phyloP scores from a whole-genome alignment of 2,888 invertebrate species.

The Hedya salicella region DNA sequence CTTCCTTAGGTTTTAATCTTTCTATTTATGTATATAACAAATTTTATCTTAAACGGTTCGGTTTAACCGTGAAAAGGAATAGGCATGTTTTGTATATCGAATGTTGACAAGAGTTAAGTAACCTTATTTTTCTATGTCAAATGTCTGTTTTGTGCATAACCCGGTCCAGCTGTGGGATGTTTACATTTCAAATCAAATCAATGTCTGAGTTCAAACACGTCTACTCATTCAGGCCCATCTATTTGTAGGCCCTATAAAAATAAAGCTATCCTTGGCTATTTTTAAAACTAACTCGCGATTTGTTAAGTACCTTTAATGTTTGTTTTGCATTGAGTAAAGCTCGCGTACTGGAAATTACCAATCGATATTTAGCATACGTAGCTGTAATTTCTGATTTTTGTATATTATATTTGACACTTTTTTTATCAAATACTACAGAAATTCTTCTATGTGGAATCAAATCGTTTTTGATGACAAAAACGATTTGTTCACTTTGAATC shows the following conservation, averaged over 20 bases:
- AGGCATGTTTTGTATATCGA: too few species aligned
- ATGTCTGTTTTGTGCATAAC: not conserved
- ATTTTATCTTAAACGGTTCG: too few species aligned
- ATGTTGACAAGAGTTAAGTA: too few species aligned
- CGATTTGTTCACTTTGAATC: too few species aligned
- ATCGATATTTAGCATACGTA: constrained; percentile 3
- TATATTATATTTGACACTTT: too few species aligned
- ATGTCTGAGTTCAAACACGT: not conserved
- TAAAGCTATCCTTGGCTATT: constrained; percentile 20
- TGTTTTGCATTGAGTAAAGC: constrained; percentile 6
- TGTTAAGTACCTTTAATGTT: constrained; percentile 25
- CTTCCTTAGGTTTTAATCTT: too few species aligned
- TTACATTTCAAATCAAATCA: constrained; percentile 11
- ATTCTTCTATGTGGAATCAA: too few species aligned
- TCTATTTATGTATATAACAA: too few species aligned
- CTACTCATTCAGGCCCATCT: constrained; percentile 23
- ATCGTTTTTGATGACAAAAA: too few species aligned
- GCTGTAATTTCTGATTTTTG: not conserved
- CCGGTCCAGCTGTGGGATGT: not conserved
- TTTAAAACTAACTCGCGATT: constrained; percentile 24
- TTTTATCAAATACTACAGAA: too few species aligned
- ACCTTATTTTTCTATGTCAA: too few species aligned
- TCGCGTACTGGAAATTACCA: constrained; percentile 15
- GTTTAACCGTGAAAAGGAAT: too few species aligned
- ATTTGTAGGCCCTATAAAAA: constrained; percentile 24